These are phyloP conservation scores for Variabilichromis moorii DNA, from an alignment of 2,113 vertebrate species.

Conservation along the genomic window DNA sequence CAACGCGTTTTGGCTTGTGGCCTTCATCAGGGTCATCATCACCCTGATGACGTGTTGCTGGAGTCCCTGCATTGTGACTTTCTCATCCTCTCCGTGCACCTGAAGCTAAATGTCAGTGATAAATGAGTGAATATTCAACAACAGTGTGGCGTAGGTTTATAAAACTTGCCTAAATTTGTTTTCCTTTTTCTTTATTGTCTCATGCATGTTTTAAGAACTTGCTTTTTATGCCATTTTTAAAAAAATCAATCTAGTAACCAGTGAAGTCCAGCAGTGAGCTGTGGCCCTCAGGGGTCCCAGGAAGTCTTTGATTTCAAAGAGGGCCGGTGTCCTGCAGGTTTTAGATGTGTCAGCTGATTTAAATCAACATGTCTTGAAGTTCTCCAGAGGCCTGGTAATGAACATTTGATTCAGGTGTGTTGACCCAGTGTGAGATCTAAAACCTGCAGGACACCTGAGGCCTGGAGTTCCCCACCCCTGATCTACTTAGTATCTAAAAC, in stretches of 20 bases:
- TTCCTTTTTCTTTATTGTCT: not conserved
- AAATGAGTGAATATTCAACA: not conserved
- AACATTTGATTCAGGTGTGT: not conserved
- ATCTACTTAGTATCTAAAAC: not conserved
- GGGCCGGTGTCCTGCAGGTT: not conserved
- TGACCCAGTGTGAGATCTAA: not conserved
- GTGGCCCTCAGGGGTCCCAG: not conserved
- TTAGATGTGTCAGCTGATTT: not conserved
- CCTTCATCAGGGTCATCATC: not conserved
- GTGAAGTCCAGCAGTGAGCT: not conserved
- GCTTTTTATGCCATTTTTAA: not conserved
- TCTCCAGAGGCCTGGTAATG: not conserved
- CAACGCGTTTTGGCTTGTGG: not conserved
- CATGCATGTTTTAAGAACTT: not conserved
- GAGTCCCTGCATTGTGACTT: accelerated
- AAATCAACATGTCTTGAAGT: not conserved
- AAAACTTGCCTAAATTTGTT: accelerated
- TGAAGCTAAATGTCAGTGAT: accelerated
- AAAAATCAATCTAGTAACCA: not conserved
- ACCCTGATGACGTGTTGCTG: not conserved
- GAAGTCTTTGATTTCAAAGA: not conserved
- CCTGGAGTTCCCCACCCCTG: accelerated
- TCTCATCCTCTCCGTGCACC: not conserved
- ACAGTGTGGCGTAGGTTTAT: accelerated
- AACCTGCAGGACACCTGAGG: not conserved